Evolutionary conservation across 2,797 vertebrate genomes (phyloP), one percentile per base, ranked within the genome.

Genomic region (Coregonus sp.): DNA sequence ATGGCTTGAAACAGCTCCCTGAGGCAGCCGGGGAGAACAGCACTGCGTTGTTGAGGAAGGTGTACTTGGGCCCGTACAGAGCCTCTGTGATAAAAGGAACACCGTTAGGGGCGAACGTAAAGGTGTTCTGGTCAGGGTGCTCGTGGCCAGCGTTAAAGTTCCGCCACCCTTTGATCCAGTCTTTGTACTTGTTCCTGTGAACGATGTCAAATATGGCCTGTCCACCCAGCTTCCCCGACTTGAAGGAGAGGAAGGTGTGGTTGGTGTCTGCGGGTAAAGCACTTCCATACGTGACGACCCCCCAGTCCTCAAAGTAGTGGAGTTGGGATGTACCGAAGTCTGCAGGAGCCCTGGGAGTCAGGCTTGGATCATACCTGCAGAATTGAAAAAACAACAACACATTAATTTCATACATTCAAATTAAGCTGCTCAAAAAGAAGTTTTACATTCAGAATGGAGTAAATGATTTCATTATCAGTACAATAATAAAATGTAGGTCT

Each of bases 121-220:
- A 99, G 0, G 97, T 96, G 85, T 99, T 99, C 87, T 99, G 97
- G 84, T 99, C 98, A 0, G 98, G 98, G 81, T 99, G 98, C 80
- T 99, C 98, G 0, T 99, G 98, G 0, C 98, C 98, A 0, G 97
- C 97, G 0, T 99, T 99, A 78, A 99, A 99, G 91, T 99, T 99
- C 74, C 94, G 93, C 98, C 98, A 99, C 0, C 98, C 98, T 84
- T 94, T 96, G 81, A 99, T 94, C 98, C 98, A 99, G 16, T 98
- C 96, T 88, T 94, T 96, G 92, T 99, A 99, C 80, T 97, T 98
- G 85, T 95, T 97, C 89, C 88, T 93, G 87, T 99, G 97, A 79
- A 99, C 97, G 6, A 99, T 98, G 86, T 99, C 96, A 66, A 96
- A 98, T 91, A 99, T 98, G 90, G 97, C 97, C 63, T 97, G 97